Evolutionary conservation across 2,888 invertebrate genomes (phyloP).

Genomic region (Cephus spinipes): DNA sequence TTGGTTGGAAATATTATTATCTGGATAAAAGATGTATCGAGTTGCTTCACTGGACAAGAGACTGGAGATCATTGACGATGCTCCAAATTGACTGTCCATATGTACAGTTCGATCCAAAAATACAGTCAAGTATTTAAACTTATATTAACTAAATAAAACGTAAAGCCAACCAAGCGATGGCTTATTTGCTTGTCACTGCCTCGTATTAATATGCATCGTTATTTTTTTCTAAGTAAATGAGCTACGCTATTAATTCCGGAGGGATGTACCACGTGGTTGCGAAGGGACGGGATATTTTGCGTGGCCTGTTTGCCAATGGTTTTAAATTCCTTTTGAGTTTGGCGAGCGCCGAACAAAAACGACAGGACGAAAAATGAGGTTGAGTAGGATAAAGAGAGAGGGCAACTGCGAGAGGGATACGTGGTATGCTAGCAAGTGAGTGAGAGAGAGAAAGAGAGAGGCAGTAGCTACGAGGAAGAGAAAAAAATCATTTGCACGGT

Average conservation of each 20-base stretch:
- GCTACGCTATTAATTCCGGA: background rate
- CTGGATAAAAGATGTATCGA: background rate
- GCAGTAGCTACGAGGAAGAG: slow-evolving; percentile 34
- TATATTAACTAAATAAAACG: background rate
- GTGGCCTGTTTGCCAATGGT: slow-evolving; percentile 43
- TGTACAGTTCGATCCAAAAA: background rate
- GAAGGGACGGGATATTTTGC: slow-evolving; percentile 20
- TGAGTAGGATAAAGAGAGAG: slow-evolving; percentile 14
- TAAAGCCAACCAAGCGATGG: background rate
- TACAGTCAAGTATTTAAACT: background rate
- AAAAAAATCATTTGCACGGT: slow-evolving; percentile 66
- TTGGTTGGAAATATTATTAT: background rate
- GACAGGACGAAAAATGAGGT: slow-evolving; percentile 13
- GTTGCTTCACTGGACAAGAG: background rate
- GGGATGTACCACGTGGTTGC: background rate
- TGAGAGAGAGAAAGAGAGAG: slow-evolving; percentile 18
- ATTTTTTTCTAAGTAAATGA: background rate
- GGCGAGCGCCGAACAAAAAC: slow-evolving; percentile 23
- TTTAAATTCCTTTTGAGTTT: slow-evolving; percentile 65
- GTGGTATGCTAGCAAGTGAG: slow-evolving; percentile 15
- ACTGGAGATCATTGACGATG: background rate
- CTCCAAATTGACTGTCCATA: background rate
- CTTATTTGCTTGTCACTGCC: background rate
- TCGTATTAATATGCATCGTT: background rate
- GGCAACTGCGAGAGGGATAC: slow-evolving; percentile 4